phyloP scores from a whole-genome alignment of 2,113 vertebrate species.

The Psettodes erumei region DNA sequence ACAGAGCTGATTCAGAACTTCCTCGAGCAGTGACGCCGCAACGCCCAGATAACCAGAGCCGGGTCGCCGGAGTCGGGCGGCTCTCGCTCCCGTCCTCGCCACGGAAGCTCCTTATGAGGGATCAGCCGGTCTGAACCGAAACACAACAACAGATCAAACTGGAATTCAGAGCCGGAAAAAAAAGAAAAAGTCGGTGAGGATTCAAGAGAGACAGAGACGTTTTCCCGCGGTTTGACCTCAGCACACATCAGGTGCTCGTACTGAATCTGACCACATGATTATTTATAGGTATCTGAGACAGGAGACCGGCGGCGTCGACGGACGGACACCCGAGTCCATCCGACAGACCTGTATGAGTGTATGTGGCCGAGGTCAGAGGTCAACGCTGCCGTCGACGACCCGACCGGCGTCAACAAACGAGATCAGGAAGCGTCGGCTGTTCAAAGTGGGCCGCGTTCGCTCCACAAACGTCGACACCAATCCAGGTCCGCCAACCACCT shows the following conservation, averaged over 20 bases:
- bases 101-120: background rate
- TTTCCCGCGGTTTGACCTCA: too few relatives aligned
- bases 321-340: background rate
- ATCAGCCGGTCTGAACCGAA: background rate
- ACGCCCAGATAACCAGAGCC: too few relatives aligned
- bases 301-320: background rate
- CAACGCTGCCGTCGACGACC: background rate
- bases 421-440: constrained; percentile 18
- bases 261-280: too few relatives aligned
- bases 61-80: too few relatives aligned
- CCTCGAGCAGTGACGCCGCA: too few relatives aligned
- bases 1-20: too few relatives aligned
- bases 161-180: too few relatives aligned
- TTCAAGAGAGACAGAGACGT: too few relatives aligned
- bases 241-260: too few relatives aligned
- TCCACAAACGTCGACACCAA: constrained; percentile 9
- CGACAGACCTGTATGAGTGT: background rate
- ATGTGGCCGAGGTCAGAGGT: background rate
- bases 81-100: background rate
- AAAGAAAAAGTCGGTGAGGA: too few relatives aligned
- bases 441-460: background rate
- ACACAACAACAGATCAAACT: background rate
- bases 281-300: too few relatives aligned
- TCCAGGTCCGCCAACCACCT: background rate
- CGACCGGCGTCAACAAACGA: background rate